phyloP scores from a whole-genome alignment of 2,797 vertebrate genomes.

The Perdix hodgsoniae region DNA sequence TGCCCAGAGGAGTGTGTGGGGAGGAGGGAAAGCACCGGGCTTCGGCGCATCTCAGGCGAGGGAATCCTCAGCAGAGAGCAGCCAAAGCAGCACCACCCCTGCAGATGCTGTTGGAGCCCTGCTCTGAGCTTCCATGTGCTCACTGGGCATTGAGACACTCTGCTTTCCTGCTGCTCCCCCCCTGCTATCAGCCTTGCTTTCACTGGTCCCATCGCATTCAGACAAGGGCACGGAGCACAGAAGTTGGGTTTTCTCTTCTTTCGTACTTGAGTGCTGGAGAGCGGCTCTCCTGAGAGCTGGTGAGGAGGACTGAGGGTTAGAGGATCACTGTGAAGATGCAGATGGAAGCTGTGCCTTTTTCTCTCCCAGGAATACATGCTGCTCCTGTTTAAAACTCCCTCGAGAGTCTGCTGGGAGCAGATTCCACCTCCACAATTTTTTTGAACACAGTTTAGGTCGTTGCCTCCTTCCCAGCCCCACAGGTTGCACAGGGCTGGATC shows the following conservation, averaged over 20 bases:
- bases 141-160: too few relatives aligned
- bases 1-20: neutral
- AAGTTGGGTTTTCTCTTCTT: neutral
- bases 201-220: neutral
- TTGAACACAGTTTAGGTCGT: neutral
- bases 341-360: neutral
- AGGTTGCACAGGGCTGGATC: neutral
- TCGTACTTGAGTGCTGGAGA: neutral
- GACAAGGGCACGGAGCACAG: neutral
- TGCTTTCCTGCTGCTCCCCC: neutral
- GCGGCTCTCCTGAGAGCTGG: neutral
- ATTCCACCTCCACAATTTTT: too few relatives aligned
- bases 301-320: neutral
- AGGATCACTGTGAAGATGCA: neutral
- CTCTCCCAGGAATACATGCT: neutral
- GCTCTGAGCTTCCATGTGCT: rapidly evolving
- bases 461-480: neutral
- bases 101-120: rapidly evolving
- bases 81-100: neutral
- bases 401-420: neutral
- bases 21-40: neutral
- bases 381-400: neutral
- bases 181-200: neutral
- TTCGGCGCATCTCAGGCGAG: neutral
- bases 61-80: rapidly evolving